Base-by-base conservation (phyloP, 2,113 vertebrate genomes). In the Gymnogyps californianus region DNA sequence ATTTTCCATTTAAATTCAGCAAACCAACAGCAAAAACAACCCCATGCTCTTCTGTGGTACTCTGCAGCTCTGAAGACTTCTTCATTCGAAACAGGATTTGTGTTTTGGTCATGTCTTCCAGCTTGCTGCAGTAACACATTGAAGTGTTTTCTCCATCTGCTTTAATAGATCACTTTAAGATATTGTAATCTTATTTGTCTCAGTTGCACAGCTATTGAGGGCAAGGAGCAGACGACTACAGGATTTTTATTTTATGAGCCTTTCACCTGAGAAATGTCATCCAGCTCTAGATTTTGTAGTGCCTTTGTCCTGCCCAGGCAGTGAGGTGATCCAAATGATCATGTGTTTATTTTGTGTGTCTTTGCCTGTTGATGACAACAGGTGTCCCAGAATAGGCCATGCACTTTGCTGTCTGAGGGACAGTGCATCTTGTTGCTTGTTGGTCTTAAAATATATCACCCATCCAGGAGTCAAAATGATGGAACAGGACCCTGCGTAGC, bases 281-380 rank as follows among this genome's bases (percentile, higher is more conserved):
- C 51, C 16, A 47, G 13, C 15, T 83, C 13, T 77, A 28, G 28
- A 22, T 62, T 62, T 58, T 71, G 57, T 28, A 61, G 17, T 70
- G 34, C 17, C 9, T 71, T 71, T 76, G 14, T 57, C 57, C 34
- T 2, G 4, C 25, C 12, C 1, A 1, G 34, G 22, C 14, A 36
- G 20, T 38, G 32, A 79, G 32, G 16, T 13, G 3, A 49, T 87
- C 17, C 42, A 38, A n/a, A 34, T 52, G 17, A 34, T 78, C 15
- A 6, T 7, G 10, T 1, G 1, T 79, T 67, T 71, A 7, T 72
- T 84, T 58, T 0, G 0, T 34, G 13, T 2, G 1, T 66, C 38
- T 83, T 75, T 86, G 13, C 28, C 19, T 49, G 36, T 31, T 82
- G 18, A 6, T 80, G 42, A 29, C 40, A 72, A 15, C 22, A 47